phyloP scores from a whole-genome alignment of 2,797 vertebrate genomes.

The Morelia viridis region DNA sequence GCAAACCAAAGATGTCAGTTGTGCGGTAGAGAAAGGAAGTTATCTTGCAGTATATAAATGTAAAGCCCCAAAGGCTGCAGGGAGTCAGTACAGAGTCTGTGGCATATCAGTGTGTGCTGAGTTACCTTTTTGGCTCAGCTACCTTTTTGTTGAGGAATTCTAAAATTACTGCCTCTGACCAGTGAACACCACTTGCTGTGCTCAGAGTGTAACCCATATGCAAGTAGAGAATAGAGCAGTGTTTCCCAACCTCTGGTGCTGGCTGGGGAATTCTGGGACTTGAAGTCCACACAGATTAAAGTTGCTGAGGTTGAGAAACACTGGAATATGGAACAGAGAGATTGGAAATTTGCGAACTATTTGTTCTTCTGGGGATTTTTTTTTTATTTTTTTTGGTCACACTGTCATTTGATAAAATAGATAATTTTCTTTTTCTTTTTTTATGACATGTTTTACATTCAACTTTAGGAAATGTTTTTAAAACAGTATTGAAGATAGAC shows the following conservation, averaged over 20 bases:
- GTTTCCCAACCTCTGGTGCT: no score
- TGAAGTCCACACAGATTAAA: no score
- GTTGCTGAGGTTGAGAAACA: no score
- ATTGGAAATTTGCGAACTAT: background rate
- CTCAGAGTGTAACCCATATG: background rate
- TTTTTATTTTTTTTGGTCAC: background rate
- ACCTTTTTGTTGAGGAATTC: background rate
- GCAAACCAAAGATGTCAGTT: background rate
- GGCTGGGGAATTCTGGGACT: no score
- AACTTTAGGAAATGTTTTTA: constrained; percentile 43
- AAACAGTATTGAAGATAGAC: constrained; percentile 48
- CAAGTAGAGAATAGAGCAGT: background rate
- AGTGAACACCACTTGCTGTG: background rate
- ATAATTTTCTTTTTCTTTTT: background rate
- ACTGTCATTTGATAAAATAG: background rate
- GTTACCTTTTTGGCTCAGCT: background rate
- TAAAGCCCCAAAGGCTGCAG: background rate
- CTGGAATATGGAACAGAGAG: background rate
- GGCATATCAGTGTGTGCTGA: background rate
- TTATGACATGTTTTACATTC: background rate
- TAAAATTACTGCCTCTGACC: background rate
- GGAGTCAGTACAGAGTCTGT: background rate
- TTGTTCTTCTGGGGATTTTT: background rate
- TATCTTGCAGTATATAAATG: background rate
- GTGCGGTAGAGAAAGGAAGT: background rate